Evolutionary conservation across 2,113 vertebrate genomes (phyloP).

Genomic region (Cromileptes altivelis): DNA sequence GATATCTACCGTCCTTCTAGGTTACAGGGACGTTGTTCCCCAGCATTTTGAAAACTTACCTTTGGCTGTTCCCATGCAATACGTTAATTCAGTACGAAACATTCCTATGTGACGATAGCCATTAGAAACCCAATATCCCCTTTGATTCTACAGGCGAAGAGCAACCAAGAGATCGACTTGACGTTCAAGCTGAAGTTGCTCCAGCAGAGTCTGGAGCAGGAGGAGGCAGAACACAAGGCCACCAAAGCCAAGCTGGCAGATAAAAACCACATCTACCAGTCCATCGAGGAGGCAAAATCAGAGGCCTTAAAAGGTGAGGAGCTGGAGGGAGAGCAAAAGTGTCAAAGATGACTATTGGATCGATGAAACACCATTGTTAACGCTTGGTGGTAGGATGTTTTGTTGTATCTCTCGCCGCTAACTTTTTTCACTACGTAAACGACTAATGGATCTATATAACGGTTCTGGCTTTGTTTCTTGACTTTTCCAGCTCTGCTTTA

Average conservation of each 20-base stretch:
- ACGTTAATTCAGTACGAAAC: neutral
- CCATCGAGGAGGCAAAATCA: constrained; percentile 96
- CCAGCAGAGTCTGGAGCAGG: constrained; percentile 95
- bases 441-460: too few species aligned
- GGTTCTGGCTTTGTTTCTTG: too few species aligned
- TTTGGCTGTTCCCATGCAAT: neutral
- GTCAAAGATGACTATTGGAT: neutral
- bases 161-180: constrained; percentile 96
- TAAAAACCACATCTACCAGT: constrained; percentile 92
- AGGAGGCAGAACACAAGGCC: constrained; percentile 93
- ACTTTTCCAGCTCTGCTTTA: too few species aligned
- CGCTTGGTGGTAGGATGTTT: too few species aligned
- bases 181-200: constrained; percentile 95
- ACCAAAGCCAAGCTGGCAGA: constrained; percentile 92
- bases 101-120: neutral
- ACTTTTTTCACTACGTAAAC: too few species aligned
- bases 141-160: constrained; percentile 89
- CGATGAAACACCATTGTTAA: too few species aligned
- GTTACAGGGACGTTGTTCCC: neutral
- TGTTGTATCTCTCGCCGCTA: too few species aligned
- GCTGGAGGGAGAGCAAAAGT: neutral
- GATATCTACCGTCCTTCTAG: neutral
- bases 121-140: neutral
- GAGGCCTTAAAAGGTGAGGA: constrained; percentile 92
- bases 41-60: neutral